Evolutionary conservation across 35 echinoderm and acorn worm genomes (phyloP), one percentile per base, ranked within the genome.

Genomic region (Ophiothrix spiculata): DNA sequence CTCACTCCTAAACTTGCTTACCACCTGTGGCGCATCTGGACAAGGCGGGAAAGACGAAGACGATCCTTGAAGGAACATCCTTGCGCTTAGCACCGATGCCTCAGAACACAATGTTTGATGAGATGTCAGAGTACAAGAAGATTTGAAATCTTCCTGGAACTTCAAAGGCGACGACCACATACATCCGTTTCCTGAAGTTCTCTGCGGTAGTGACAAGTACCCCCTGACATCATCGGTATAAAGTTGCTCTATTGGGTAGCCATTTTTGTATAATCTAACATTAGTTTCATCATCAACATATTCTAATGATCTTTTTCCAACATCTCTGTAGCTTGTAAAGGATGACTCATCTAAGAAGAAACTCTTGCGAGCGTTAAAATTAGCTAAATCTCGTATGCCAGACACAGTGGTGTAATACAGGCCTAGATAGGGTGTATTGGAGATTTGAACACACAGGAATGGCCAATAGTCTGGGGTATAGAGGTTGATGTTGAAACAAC

Each of bases 361-460:
- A n/a, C 56, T 74, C 74, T 88, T 91, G 1, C 79, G 46, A 2
- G 28, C 37, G 40, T 91, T 95, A 77, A 91, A 95, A 21, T 75
- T 63, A 13, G 85, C 76, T 0, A 87, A 69, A 64, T 91, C 86
- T 39, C 85, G 82, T 0, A 86, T 49, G 11, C 86, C 92, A 12
- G 84, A 28, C 10, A 81, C 39, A 21, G 80, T 86, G n/a, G 75
- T 56, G 78, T 79, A 93, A 75, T 99, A 99, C 33, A 91, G 77
- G 1, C 96, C 96, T 1, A 99, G 86, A 76, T 89, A 89, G 0
- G 92, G 91, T 56, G 64, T 92, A 73, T 93, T 99, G 78, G 83
- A 56, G 0, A 87, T 87, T 35, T 99, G 40, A n/a, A 99, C 92
- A 80, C 96, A 99, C 32, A 99, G 69, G 17, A 99, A 85, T 13